Conservation (phyloP, 2,113 vertebrate species). For the Cebidichthys violaceus region DNA sequence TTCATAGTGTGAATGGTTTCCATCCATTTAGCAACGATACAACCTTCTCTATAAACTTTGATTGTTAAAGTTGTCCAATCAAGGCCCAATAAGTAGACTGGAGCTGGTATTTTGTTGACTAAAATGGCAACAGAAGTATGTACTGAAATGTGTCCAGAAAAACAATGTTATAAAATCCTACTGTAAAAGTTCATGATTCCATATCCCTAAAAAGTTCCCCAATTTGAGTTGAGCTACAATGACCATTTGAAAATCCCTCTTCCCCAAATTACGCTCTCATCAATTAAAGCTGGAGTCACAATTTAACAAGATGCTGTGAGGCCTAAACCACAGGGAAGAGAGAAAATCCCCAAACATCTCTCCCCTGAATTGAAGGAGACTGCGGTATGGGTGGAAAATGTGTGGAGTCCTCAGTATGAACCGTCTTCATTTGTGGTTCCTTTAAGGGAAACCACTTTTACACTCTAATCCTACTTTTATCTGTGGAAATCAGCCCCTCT, state of each 20-base stretch:
- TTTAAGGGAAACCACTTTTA: conserved; percentile 64
- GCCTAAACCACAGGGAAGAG: conserved; percentile 62
- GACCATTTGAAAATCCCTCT: conserved; percentile 48
- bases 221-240: conserved; percentile 38
- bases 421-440: conserved; percentile 71
- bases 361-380: conserved; percentile 59
- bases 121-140: conserved; percentile 35
- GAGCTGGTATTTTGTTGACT: conserved; percentile 29
- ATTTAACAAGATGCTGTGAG: conserved; percentile 67
- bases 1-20: conserved; percentile 35
- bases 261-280: conserved; percentile 62
- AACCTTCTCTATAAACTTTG: conserved; percentile 44
- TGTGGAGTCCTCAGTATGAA: conserved; percentile 63
- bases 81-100: conserved; percentile 21
- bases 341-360: conserved; percentile 65
- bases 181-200: conserved; percentile 58
- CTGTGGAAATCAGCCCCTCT: conserved; percentile 52
- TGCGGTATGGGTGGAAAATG: conserved; percentile 70
- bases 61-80: conserved; percentile 57
- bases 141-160: conserved; percentile 56
- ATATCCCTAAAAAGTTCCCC: conserved; percentile 31
- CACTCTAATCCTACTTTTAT: conserved; percentile 65
- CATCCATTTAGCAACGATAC: conserved; percentile 44
- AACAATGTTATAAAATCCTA: conserved; percentile 57
- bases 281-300: conserved; percentile 67